Evolutionary conservation across 2,797 vertebrate species (phyloP), one percentile per base, ranked within the genome.

Genomic region (Hydrocynus forskahlii): DNA sequence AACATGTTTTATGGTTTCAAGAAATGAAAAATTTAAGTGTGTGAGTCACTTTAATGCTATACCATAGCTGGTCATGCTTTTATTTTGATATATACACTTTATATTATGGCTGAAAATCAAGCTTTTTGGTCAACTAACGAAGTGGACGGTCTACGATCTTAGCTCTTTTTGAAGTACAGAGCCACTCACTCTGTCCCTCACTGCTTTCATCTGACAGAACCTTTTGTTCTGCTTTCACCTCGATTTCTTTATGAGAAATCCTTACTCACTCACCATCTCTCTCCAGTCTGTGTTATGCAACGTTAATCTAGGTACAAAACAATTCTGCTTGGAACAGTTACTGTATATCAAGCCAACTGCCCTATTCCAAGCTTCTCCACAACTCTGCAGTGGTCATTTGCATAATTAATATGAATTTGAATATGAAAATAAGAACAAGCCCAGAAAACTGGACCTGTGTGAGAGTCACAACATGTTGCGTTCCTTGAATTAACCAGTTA

Each of bases 251-350:
- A 70, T 80, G 64, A 69, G 48, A 68, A 43, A 50, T 48, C 16
- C 52, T 63, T 64, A 78, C 76, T 82, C 87, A 79, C 82, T 72
- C 38, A 81, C 84, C 85, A 84, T 70, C 62, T 13, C 81, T 87
- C 81, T 35, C n/a, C 3, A 21, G 76, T 66, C 76, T 23, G 17
- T 17, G 2, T 60, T 63, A 25, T 62, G 59, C 17, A 64, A 64
- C 7, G 5, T 5, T 17, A 35, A 5, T 14, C 62, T 64, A 29
- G 29, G 62, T 19, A 5, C 60, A 62, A 25, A 60, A 62, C 60
- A 62, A 10, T 62, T 66, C 29, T 40, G 38, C 66, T 25, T 21
- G 54, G 19, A 59, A 72, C 21, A 62, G 52, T 16, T 55, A 7
- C 29, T 29, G 29, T 9, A 54, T n/a, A 57, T 57, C 21, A 35